Evolutionary conservation across 2,797 vertebrate species (phyloP).

Genomic region (Pangasius mekongensis): DNA sequence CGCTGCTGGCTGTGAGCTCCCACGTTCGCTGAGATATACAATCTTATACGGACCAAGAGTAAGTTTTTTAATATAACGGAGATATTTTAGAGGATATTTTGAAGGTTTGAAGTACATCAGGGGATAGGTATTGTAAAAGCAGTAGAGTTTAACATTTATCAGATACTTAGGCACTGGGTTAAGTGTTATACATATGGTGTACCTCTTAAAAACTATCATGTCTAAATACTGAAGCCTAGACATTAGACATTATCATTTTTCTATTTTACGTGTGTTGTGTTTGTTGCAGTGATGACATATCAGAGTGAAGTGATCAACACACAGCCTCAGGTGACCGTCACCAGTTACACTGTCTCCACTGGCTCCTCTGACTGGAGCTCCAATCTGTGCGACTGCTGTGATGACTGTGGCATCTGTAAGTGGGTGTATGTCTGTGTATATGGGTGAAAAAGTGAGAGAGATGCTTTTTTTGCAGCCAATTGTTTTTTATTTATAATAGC

Average conservation of each 20-base stretch:
- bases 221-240: too few relatives aligned
- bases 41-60: slow-evolving; percentile 15
- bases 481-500: not conserved
- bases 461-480: too few relatives aligned
- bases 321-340: slow-evolving; percentile 72
- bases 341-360: slow-evolving; percentile 65
- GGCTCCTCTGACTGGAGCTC: slow-evolving; percentile 71
- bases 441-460: not conserved
- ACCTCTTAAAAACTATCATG: not conserved
- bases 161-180: not conserved
- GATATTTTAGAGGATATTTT: not conserved
- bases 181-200: not conserved
- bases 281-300: slow-evolving; percentile 69
- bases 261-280: slow-evolving; percentile 7
- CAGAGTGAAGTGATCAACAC: slow-evolving; percentile 72
- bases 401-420: slow-evolving; percentile 80
- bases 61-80: slow-evolving; percentile 25
- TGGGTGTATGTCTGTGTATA: not conserved
- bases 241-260: not conserved
- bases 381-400: slow-evolving; percentile 76
- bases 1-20: slow-evolving; percentile 3
- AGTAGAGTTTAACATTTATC: not conserved
- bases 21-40: slow-evolving; percentile 1
- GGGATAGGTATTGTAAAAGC: not conserved
- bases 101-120: too few relatives aligned